A percentile compares a stretch with the other conserved stretches of the same genome.
These are phyloP conservation scores for Nothoprocta pentlandii DNA, from an alignment of 2,113 vertebrate genomes.

Conservation along the genomic window DNA sequence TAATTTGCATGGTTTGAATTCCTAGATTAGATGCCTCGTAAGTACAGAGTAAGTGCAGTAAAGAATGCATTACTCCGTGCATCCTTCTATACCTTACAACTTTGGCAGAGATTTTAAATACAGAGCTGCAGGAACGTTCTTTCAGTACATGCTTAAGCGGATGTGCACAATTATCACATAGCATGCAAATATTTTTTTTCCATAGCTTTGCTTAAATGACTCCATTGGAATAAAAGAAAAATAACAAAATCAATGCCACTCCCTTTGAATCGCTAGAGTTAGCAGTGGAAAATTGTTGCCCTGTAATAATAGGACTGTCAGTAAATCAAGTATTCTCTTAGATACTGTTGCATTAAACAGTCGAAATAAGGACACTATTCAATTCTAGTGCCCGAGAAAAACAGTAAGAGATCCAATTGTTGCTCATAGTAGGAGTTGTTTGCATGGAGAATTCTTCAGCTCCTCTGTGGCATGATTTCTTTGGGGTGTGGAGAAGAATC, in stretches of 20 bases:
- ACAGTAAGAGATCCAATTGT: not conserved
- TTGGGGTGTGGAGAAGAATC: not conserved
- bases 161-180: not conserved
- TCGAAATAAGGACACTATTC: not conserved
- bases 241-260: not conserved
- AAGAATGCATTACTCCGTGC: rapidly evolving
- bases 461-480: not conserved
- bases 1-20: not conserved
- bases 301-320: not conserved
- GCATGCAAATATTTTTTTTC: not conserved
- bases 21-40: not conserved
- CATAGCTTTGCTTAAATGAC: not conserved
- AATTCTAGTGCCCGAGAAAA: not conserved
- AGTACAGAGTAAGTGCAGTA: not conserved
- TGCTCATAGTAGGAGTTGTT: not conserved
- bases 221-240: not conserved
- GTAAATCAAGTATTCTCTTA: not conserved
- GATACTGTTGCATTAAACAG: not conserved
- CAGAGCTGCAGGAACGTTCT: not conserved
- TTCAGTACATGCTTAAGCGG: not conserved
- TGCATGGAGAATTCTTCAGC: not conserved
- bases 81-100: not conserved
- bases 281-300: not conserved
- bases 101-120: not conserved
- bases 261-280: not conserved